Evolutionary conservation across 1,140 invertebrate genomes (phyloP), one percentile per base, ranked within the genome.

Genomic region (Lepidurus couesii): DNA sequence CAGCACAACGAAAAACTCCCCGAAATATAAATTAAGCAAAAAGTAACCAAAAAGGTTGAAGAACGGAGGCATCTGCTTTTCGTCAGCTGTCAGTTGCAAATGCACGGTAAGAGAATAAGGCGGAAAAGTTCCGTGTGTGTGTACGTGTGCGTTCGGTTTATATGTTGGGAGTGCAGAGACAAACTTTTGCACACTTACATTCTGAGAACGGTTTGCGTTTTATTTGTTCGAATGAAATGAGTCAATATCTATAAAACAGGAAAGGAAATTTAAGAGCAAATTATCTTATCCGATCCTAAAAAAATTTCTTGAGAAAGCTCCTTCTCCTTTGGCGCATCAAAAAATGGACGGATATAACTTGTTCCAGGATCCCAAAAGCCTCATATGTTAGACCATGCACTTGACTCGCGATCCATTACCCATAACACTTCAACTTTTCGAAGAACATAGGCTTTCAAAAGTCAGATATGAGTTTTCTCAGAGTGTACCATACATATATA

Each of bases 371-470:
- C 53, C 34, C 53, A 65, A 65, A 65, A 65, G 53, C 53, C 16
- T 65, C 53, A 21, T 65, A 65, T n/a, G 53, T 65, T 65, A 65
- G 16, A 65, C 53, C 13, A 65, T 7, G 53, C 53, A 65, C 53
- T 65, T 65, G 53, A 65, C 53, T 65, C 21, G 53, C 53, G 53
- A 65, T 65, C 53, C 53, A 65, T 65, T 65, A 65, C 53, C 53
- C 53, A 65, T 65, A 65, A 65, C 53, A 65, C 53, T 65, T 65
- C 53, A 65, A 65, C 53, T 65, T 65, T 65, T 65, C 21, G 53
- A 16, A 65, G 21, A 65, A 65, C 16, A 65, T 65, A 7, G 13
- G 53, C 21, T 16, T 65, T 65, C 9, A 65, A 65, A 65, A 65
- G 13, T 13, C 16, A 21, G 21, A 16, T 65, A 65, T 21, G 6